phyloP scores from a whole-genome alignment of 2,888 invertebrate species.

The Hemicrepidius hirtus region DNA sequence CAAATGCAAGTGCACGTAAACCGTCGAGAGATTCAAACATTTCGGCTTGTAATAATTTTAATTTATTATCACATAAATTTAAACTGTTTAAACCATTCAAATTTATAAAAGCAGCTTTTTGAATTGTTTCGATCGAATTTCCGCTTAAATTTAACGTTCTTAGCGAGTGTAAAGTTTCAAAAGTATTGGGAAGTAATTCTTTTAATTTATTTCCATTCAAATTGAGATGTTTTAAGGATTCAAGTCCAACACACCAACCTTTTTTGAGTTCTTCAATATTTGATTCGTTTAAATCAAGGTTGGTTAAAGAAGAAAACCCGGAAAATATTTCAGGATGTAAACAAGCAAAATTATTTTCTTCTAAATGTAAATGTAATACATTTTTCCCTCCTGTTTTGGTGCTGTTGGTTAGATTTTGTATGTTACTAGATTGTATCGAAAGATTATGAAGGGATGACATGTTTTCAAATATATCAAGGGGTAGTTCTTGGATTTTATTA shows the following conservation, averaged over 20 bases:
- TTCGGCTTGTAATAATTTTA: slow-evolving; percentile 62
- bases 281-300: slow-evolving; percentile 29
- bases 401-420: slow-evolving; percentile 23
- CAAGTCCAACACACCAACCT: slow-evolving; percentile 23
- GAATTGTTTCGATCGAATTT: slow-evolving; percentile 77
- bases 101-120: slow-evolving; percentile 74
- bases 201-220: slow-evolving; percentile 79
- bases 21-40: slow-evolving; percentile 30
- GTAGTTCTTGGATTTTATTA: slow-evolving; percentile 30
- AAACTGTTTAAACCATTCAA: slow-evolving; percentile 75
- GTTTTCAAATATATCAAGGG: slow-evolving; percentile 18
- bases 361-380: slow-evolving; percentile 28
- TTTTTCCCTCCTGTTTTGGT: slow-evolving; percentile 16
- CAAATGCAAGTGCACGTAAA: slow-evolving; percentile 30
- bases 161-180: slow-evolving; percentile 74
- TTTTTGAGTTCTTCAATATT: slow-evolving; percentile 20
- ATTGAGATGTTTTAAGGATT: slow-evolving; percentile 74
- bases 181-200: slow-evolving; percentile 64
- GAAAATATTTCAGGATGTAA: slow-evolving; percentile 13
- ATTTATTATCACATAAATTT: slow-evolving; percentile 80
- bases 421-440: slow-evolving; percentile 15
- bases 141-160: slow-evolving; percentile 79
- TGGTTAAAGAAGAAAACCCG: slow-evolving; percentile 24
- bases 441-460: slow-evolving; percentile 19
- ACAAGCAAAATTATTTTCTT: slow-evolving; percentile 16